These are phyloP conservation scores for Lepilemur septentrionalis DNA, from an alignment of 2,797 vertebrate species.

Conservation along the genomic window DNA sequence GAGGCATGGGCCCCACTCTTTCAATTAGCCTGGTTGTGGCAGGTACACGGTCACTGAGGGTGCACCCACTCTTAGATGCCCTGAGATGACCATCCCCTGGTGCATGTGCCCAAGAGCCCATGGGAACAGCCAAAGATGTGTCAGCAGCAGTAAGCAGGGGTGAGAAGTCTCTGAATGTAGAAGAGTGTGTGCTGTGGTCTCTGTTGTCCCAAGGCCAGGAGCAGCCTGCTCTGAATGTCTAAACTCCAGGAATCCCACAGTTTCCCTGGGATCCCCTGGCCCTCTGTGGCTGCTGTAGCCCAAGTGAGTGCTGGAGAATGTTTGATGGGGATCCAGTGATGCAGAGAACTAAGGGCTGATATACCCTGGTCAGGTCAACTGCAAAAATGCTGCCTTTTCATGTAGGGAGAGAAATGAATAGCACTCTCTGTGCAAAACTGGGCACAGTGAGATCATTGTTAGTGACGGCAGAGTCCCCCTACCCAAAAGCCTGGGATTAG, in stretches of 20 bases:
- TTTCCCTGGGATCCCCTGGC: too few species aligned
- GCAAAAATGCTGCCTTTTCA: neutral
- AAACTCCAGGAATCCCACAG: neutral
- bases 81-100: neutral
- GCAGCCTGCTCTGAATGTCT: neutral
- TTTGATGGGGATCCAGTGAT: neutral
- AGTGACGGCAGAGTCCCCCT: neutral
- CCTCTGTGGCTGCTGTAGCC: neutral
- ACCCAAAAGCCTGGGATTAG: neutral
- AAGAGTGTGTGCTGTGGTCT: neutral
- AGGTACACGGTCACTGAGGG: neutral
- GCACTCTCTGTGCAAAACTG: neutral
- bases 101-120: neutral
- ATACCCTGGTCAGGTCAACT: neutral
- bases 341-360: neutral
- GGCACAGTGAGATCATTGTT: neutral
- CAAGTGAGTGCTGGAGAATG: neutral
- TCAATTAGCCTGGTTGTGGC: neutral
- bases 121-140: neutral
- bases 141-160: too few species aligned
- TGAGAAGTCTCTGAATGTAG: neutral
- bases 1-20: too few species aligned
- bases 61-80: neutral
- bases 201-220: neutral
- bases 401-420: neutral